phyloP scores from a whole-genome alignment of 2,888 invertebrate species.

The Erebia palarica region DNA sequence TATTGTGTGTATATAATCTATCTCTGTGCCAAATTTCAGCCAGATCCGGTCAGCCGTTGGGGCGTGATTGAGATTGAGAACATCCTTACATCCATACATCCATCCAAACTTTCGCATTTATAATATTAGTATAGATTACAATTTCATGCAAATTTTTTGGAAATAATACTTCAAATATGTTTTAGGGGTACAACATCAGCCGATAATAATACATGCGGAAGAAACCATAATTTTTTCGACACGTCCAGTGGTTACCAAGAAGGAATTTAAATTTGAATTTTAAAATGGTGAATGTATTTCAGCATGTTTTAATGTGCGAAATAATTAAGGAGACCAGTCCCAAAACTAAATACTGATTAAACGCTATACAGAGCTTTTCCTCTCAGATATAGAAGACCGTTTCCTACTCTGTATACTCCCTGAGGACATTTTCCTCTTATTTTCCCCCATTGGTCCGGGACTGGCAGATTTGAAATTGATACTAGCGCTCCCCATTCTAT shows the following conservation, averaged over 20 bases:
- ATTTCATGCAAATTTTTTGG: too few relatives aligned
- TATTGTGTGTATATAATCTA: too few relatives aligned
- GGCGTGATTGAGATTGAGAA: too few relatives aligned
- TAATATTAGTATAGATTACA: too few relatives aligned
- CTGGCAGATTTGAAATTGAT: constrained; percentile 59
- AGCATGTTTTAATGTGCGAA: neutral
- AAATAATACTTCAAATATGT: too few relatives aligned
- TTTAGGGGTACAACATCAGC: too few relatives aligned
- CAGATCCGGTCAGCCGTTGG: too few relatives aligned
- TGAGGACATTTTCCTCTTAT: constrained; percentile 77
- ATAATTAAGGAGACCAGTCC: constrained; percentile 43
- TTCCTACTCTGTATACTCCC: constrained; percentile 75
- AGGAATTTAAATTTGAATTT: neutral
- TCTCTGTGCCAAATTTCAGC: too few relatives aligned
- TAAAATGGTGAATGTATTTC: neutral
- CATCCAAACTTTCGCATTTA: too few relatives aligned
- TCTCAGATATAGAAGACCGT: constrained; percentile 71
- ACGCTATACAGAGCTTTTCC: constrained; percentile 76
- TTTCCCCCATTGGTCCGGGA: constrained; percentile 56
- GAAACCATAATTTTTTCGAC: too few relatives aligned
- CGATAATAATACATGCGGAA: too few relatives aligned
- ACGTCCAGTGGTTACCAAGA: neutral
- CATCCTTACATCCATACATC: too few relatives aligned
- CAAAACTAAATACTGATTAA: constrained; percentile 41
- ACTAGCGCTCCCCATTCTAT: constrained; percentile 62